phyloP scores from a whole-genome alignment of 2,797 vertebrate genomes.

The Anabacerthia variegaticeps region DNA sequence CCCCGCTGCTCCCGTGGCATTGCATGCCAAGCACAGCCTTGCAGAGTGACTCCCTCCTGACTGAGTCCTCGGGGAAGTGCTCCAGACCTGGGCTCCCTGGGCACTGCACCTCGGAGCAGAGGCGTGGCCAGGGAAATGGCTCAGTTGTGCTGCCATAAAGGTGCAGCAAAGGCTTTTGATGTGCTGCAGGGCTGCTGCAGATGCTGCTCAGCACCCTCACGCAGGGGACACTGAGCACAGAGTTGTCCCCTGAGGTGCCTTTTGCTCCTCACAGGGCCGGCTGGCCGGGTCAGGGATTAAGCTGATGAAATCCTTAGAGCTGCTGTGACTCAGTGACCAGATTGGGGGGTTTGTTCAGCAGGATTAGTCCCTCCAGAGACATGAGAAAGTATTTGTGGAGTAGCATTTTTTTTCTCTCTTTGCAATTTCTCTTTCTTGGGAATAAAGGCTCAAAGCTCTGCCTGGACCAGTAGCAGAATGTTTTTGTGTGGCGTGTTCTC shows the following conservation, averaged over 20 bases:
- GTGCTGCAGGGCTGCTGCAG: neutral
- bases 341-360: neutral
- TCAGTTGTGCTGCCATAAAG: fast-evolving
- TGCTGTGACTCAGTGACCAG: neutral
- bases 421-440: neutral
- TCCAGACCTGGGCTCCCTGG: neutral
- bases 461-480: neutral
- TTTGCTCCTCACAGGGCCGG: fast-evolving
- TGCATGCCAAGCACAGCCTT: neutral
- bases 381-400: neutral
- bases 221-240: neutral
- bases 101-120: no score
- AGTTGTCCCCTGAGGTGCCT: neutral
- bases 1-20: neutral
- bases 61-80: neutral
- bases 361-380: neutral
- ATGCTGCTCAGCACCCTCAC: neutral
- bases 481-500: neutral
- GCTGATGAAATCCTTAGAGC: neutral
- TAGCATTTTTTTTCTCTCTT: neutral
- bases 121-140: fast-evolving
- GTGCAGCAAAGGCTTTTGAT: neutral
- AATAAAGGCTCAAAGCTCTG: neutral
- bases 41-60: neutral
- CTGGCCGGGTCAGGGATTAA: neutral